These are phyloP conservation scores for Drosophila aff. DNA, from an alignment of 1,140 invertebrate genomes.

Conservation along the genomic window DNA sequence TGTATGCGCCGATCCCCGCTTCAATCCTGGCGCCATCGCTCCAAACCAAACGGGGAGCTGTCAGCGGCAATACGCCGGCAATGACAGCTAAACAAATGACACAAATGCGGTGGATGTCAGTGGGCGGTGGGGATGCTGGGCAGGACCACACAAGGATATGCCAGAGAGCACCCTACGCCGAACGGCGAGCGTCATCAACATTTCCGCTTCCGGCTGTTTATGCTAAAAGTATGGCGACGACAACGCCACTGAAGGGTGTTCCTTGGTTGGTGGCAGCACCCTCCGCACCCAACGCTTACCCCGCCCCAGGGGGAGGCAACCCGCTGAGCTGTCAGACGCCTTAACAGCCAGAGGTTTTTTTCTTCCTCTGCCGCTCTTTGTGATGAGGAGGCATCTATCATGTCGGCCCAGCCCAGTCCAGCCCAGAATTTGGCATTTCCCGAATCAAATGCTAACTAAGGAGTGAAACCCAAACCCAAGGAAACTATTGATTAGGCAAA, in stretches of 20 bases:
- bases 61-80: conserved; percentile 75
- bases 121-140: background rate
- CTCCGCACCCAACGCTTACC: conserved; percentile 3
- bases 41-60: conserved; percentile 52
- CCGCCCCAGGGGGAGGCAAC: conserved; percentile 24
- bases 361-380: conserved; percentile 1
- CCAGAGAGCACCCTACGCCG: conserved; percentile 9
- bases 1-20: conserved; percentile 12
- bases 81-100: conserved; percentile 84
- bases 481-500: conserved; percentile 46
- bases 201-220: conserved; percentile 83
- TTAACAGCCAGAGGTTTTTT: conserved; percentile 52
- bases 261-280: background rate
- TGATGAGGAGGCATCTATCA: conserved; percentile 63
- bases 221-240: conserved; percentile 80
- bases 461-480: conserved; percentile 9
- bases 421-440: conserved; percentile 23
- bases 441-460: conserved; percentile 27
- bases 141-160: conserved; percentile 24
- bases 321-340: conserved; percentile 76
- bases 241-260: conserved; percentile 52
- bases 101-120: conserved; percentile 52
- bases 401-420: conserved; percentile 14
- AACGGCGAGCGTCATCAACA: conserved; percentile 73
- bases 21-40: conserved; percentile 31